Base-by-base conservation (phyloP, 2,888 invertebrate genomes). In the Agrotis segetum region DNA sequence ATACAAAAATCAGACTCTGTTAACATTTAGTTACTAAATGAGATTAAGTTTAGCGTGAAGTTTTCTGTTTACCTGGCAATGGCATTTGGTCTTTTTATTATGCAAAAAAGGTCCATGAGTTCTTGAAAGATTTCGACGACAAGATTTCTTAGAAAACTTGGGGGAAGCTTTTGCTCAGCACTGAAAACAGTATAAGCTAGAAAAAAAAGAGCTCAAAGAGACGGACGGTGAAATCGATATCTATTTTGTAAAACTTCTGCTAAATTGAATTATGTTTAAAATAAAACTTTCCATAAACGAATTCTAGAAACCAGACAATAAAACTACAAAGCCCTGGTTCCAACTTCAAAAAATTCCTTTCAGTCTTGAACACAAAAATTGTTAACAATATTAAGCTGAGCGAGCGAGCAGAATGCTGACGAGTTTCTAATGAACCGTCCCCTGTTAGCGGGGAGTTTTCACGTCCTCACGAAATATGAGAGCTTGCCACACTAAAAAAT, bases 301-400 rank as follows among this genome's bases (percentile, higher is more conserved):
- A 56, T 56, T 56, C n/a, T 34, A 56, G 34, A 50, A 50, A 13
- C 50, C 1, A 19, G 19, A 52, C 46, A 16, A 16, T 58, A 49
- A 55, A 73, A 71, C 49, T 56, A 68, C 64, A 64, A 52, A 77
- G 55, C 74, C 76, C 74, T 77, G 61, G 88, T 58, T 40, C 19
- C 2, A 69, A 71, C 76, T 74, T 70, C 60, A 49, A 68, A 74
- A 86, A 81, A 67, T 89, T 88, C 89, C 87, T 87, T 90, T 86
- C 85, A 83, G 84, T 90, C 87, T 87, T 86, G 91, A 90, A 91
- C 91, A 91, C 92, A 92, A 93, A 92, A 93, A 93, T 92, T 91
- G 92, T 93, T 94, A 94, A 93, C 91, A 90, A 88, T 92, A 94
- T 94, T 93, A 94, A 92, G 90, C 86, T 86, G 85, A 82, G 88